Evolutionary conservation across 2,113 vertebrate genomes (phyloP), one percentile per base, ranked within the genome.

Genomic region (Seriola dumerili): DNA sequence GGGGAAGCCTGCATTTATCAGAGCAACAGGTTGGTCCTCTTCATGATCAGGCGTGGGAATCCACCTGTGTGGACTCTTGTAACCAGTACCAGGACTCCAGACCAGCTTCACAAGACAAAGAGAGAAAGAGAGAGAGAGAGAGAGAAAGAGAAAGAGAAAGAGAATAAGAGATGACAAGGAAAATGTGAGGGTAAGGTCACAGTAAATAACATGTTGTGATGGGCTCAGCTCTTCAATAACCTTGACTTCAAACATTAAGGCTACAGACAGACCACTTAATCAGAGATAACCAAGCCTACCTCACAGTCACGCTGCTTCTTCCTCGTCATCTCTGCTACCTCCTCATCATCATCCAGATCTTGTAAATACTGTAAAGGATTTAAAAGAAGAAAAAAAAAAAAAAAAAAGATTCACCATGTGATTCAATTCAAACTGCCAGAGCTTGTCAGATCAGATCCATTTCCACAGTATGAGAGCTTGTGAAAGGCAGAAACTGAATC

Each of bases 341-440:
- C 97, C 82, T 99, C 97, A 79, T 98, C 97, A 81, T 99, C 97
- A 79, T 99, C 97, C 0, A 96, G 93, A 91, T 99, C 98, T 76
- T 95, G 97, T 38, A 99, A 90, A 93, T 97, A 96, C 98, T 99
- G 87, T 29, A 29, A 29, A 0, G n/a, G 8, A 69, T 4, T 2
- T 23, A 23, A 23, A 29, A 29, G n/a, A n/a, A n/a, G n/a, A 29
- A 29, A 29, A 29, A 29, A 29, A 2, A 25, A 25, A 25, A 29
- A 17, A 2, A 40, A 8, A 70, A 3, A 38, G 5, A 38, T 62
- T 34, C n/a, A 21, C 2, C 1, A 3, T 8, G 19, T 0, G 7
- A 71, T 32, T 50, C 19, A 57, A 7, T 19, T 57, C 17, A 32
- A 55, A 55, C 7, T 10, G 4, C 14, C 62, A 44, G 8, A 44